These are phyloP conservation scores for Paracentrotus lividus DNA, from an alignment of 53 echinoderm and acorn worm species.

Conservation along the genomic window DNA sequence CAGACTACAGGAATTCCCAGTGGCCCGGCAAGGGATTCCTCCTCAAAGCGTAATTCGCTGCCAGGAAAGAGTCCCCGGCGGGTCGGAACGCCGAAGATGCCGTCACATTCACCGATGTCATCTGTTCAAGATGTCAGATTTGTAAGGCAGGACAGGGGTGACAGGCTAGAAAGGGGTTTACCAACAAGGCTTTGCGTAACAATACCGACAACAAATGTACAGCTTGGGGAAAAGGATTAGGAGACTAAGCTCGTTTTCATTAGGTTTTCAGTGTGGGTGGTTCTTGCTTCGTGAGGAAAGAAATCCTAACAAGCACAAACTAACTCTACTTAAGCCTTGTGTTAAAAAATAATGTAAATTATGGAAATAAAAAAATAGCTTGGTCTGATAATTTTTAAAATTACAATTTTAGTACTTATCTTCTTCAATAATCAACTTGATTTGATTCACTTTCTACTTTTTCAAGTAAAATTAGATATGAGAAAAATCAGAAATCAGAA, in stretches of 20 bases:
- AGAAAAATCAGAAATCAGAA: too few relatives aligned
- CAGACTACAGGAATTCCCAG: constrained; percentile 33
- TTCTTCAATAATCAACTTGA: background rate
- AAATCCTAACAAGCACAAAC: too few relatives aligned
- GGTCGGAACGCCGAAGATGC: constrained; percentile 63
- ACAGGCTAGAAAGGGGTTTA: constrained; percentile 26
- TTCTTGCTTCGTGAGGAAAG: too few relatives aligned
- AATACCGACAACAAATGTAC: background rate
- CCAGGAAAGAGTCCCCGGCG: constrained; percentile 65
- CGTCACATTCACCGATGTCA: constrained; percentile 66
- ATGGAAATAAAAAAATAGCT: too few relatives aligned
- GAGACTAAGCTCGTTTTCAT: too few relatives aligned
- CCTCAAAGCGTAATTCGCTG: constrained; percentile 59
- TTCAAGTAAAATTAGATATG: background rate
- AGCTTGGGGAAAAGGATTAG: background rate
- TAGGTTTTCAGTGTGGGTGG: too few relatives aligned
- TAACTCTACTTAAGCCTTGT: too few relatives aligned
- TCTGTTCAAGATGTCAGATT: constrained; percentile 65
- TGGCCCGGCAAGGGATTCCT: constrained; percentile 57
- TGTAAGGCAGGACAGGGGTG: constrained; percentile 30
- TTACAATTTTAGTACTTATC: background rate
- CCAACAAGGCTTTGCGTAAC: background rate
- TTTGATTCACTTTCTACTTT: background rate
- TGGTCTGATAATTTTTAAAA: background rate
- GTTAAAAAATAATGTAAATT: too few relatives aligned